A percentile compares a stretch with the other conserved stretches of the same genome.
These are phyloP conservation scores for Laothoe populi DNA, from an alignment of 2,888 invertebrate species.

Conservation along the genomic window DNA sequence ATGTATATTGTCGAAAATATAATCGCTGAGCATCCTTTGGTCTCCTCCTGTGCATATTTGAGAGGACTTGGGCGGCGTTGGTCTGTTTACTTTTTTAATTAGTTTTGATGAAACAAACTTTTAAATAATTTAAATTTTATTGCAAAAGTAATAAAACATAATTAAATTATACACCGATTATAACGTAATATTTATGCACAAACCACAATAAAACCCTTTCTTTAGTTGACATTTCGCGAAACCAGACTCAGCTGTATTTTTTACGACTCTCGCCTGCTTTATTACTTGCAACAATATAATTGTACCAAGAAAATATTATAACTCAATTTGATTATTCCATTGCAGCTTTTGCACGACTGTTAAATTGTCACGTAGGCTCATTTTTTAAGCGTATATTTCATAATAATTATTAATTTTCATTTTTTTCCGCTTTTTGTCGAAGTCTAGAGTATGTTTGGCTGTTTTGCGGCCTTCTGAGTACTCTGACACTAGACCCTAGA, in stretches of 20 bases:
- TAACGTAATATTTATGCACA: conserved; percentile 27
- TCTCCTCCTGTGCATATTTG: not conserved
- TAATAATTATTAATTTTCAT: no score
- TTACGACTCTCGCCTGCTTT: conserved; percentile 6
- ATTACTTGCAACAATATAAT: conserved; percentile 18
- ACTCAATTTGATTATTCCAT: conserved; percentile 38
- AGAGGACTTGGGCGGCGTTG: not conserved
- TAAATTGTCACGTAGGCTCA: not conserved
- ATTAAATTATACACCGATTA: conserved; percentile 14
- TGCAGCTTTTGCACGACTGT: conserved; percentile 29
- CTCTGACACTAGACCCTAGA: no score
- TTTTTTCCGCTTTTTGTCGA: no score
- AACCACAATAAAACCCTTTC: conserved; percentile 51
- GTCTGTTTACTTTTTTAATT: not conserved
- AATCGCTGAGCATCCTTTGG: no score
- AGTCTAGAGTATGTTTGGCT: no score
- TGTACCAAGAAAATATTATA: conserved; percentile 29
- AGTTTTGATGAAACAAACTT: not conserved
- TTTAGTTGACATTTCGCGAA: conserved; percentile 26
- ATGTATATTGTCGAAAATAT: no score
- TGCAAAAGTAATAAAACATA: conserved; percentile 1
- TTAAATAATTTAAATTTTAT: not conserved
- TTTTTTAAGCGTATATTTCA: not conserved
- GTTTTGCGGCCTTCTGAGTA: no score
- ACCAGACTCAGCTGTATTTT: conserved; percentile 17